phyloP scores from a whole-genome alignment of 2,113 vertebrate species.

The Silurus asotus region DNA sequence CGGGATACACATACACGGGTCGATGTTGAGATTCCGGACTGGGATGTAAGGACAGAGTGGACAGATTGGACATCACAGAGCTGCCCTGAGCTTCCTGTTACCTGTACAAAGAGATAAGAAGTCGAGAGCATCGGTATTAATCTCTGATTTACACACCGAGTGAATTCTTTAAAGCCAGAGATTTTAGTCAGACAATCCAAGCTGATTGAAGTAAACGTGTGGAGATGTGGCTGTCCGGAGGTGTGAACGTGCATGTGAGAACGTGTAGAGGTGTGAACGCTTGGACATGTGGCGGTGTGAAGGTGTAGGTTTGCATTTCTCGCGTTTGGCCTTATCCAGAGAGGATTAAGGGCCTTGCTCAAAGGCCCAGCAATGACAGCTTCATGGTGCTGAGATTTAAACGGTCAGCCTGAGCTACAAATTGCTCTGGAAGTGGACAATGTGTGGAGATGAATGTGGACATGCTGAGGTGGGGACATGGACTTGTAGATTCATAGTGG shows the following conservation, averaged over 20 bases:
- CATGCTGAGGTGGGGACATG: background rate
- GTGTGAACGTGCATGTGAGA: too few relatives aligned
- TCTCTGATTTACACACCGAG: background rate
- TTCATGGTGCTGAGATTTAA: too few relatives aligned
- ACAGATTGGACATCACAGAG: slow-evolving; percentile 4
- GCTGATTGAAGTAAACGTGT: background rate
- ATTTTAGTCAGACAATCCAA: background rate
- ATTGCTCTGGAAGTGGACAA: background rate
- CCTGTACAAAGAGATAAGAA: background rate
- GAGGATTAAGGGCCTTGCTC: too few relatives aligned
- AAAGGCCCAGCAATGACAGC: too few relatives aligned
- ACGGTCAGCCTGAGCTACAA: too few relatives aligned
- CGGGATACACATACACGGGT: background rate
- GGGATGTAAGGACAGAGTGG: background rate
- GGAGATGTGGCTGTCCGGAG: background rate
- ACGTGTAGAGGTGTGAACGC: background rate
- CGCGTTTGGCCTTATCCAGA: too few relatives aligned
- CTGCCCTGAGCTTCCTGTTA: background rate
- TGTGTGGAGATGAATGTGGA: background rate
- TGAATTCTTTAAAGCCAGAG: background rate
- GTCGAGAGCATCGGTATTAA: background rate
- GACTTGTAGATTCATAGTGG: background rate
- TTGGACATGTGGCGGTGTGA: background rate
- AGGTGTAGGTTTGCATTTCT: too few relatives aligned
- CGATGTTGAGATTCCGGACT: slow-evolving; percentile 22